Conservation (phyloP, 2,888 invertebrate genomes). For the Cyclophora punctaria region DNA sequence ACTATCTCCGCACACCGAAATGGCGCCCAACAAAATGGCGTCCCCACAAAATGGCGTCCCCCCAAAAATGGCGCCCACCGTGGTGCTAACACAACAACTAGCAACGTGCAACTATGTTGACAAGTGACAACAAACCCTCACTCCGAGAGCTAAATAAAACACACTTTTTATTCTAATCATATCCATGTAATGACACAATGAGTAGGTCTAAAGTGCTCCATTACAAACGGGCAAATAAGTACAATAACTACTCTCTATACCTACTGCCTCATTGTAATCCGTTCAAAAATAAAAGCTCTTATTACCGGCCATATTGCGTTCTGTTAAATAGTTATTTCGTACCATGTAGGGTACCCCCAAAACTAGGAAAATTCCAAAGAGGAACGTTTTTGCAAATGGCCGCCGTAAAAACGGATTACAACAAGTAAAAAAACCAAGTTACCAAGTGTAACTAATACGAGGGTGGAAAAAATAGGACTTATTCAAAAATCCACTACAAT, state of each 20-base stretch:
- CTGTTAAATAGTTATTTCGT: no score
- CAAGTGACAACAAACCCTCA: conserved; percentile 37
- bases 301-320: no score
- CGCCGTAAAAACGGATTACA: conserved; percentile 25
- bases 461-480: conserved; percentile 33
- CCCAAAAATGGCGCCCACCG: conserved; percentile 34
- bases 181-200: conserved; percentile 71
- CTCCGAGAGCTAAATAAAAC: conserved; percentile 64
- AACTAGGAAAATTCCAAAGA: no score
- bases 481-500: conserved; percentile 25
- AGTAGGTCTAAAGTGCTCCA: conserved; percentile 63
- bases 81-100: conserved; percentile 35
- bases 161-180: conserved; percentile 69
- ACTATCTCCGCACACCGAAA: conserved; percentile 12
- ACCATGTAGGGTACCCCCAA: no score
- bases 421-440: conserved; percentile 36
- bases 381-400: not conserved
- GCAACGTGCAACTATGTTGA: conserved; percentile 35
- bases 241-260: conserved; percentile 26
- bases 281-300: no score
- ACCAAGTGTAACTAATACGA: conserved; percentile 52
- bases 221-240: conserved; percentile 65
- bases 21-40: no score
- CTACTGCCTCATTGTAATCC: not conserved
- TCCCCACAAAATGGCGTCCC: not conserved